phyloP scores from a whole-genome alignment of 2,113 vertebrate species.

The Polyodon spathula region DNA sequence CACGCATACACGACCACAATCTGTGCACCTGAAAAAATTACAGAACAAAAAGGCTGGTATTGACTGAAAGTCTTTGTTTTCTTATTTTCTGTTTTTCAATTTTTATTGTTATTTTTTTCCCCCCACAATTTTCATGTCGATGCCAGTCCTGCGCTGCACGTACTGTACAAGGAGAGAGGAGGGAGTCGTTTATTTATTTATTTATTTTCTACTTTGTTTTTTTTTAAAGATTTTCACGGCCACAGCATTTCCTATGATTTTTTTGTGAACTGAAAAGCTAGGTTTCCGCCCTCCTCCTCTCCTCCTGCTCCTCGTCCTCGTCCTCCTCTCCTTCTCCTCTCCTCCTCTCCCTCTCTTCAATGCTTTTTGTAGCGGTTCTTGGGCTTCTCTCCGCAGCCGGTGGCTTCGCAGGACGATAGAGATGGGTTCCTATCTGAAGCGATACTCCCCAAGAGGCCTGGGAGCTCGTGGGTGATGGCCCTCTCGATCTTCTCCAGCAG shows the following conservation, averaged over 20 bases:
- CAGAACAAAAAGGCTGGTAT: no score
- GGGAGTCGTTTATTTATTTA: no score
- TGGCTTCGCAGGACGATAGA: slow-evolving; percentile 78
- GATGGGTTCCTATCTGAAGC: slow-evolving; percentile 80
- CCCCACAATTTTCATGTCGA: slow-evolving; percentile 20
- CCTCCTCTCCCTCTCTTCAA: slow-evolving; percentile 5
- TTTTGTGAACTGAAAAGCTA: neutral
- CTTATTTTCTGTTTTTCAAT: slow-evolving; percentile 18
- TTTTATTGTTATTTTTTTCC: slow-evolving; percentile 28
- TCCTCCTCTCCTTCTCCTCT: slow-evolving; percentile 6
- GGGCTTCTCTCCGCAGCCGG: slow-evolving; percentile 85
- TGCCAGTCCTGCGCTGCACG: slow-evolving; percentile 37
- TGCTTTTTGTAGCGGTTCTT: slow-evolving; percentile 78
- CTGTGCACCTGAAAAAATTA: no score
- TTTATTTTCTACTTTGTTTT: neutral
- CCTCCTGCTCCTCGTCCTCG: neutral
- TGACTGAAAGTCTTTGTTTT: slow-evolving; percentile 34
- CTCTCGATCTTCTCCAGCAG: slow-evolving; percentile 92
- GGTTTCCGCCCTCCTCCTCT: neutral
- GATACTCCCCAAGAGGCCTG: slow-evolving; percentile 78
- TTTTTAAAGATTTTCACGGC: neutral
- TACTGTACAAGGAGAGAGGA: slow-evolving; percentile 39
- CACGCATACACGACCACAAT: no score
- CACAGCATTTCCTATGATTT: neutral
- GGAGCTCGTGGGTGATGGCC: slow-evolving; percentile 89